Conservation (phyloP, 37 sponge, comb jelly and placozoan species). For the Halichondria panicea region DNA sequence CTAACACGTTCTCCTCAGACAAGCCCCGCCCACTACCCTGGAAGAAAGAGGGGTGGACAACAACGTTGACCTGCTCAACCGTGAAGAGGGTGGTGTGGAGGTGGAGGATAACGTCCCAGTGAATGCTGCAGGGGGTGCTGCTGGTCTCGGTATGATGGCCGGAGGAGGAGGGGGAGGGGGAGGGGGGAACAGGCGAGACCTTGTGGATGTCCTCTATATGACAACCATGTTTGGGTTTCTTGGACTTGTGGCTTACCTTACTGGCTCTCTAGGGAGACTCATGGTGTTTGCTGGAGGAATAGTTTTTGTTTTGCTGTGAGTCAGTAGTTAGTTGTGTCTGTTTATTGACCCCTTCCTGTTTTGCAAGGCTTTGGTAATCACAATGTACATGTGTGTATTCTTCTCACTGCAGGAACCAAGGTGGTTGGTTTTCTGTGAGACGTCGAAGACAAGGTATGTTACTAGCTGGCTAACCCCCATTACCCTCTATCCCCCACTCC, state of each 20-base stretch:
- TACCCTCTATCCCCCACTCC: too few species aligned
- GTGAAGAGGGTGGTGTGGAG: background rate
- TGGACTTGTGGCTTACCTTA: conserved; percentile 61
- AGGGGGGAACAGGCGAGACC: conserved; percentile 15
- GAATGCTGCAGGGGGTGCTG: conserved; percentile 36
- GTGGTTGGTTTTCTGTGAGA: conserved; percentile 67
- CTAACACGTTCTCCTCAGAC: background rate
- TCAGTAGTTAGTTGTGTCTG: background rate
- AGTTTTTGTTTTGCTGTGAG: conserved; percentile 73
- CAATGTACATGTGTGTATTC: background rate
- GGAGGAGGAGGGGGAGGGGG: conserved; percentile 1
- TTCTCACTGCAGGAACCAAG: conserved; percentile 61
- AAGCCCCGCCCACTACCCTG: background rate
- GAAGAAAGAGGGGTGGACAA: conserved; percentile 1
- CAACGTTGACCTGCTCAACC: conserved; percentile 12
- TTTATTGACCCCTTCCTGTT: background rate
- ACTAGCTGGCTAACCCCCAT: too few species aligned
- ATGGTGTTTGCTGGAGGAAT: conserved; percentile 60
- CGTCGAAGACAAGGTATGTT: conserved; percentile 53
- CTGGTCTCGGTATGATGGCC: conserved; percentile 11
- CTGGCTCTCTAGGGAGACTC: conserved; percentile 63
- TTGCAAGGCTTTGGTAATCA: background rate
- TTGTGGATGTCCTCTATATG: conserved; percentile 73
- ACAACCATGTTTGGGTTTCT: conserved; percentile 54
- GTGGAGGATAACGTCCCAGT: conserved; percentile 13